Evolutionary conservation across 2,797 vertebrate species (phyloP), one percentile per base, ranked within the genome.

Genomic region (Melopsittacus undulatus): DNA sequence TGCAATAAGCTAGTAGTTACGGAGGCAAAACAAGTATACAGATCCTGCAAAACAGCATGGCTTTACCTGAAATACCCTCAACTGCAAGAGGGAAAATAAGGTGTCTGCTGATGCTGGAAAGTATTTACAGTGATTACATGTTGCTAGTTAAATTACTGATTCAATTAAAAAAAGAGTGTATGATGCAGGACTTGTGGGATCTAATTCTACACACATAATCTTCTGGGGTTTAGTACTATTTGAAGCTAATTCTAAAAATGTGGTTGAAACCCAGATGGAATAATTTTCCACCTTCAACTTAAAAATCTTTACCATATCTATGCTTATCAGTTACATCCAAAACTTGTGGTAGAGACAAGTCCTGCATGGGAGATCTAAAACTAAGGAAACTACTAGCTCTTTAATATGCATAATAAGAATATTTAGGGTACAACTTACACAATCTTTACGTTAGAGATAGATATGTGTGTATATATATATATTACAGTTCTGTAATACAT

Each of bases 351-450:
- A 83, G 59, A 76, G 46, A 49, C 30, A 66, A 90, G n/a, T 88
- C 74, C 80, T 91, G 66, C 76, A 13, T 14, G 43, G 38, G 36
- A 92, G 90, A 29, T 38, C 42, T 0, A 45, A 48, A 79, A 49
- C 29, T 52, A 42, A 76, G 59, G 68, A 49, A 86, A 45, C 27
- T 10, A 32, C 15, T 78, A 83, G 59, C 24, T 90, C 18, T 54
- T 89, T 72, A 81, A 40, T 72, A 72, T 26, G 38, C 75, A 66
- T 93, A 68, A 64, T n/a, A 91, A 83, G 29, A 81, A 59, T 87
- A 57, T 83, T 74, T 96, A 92, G 88, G 91, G 68, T 95, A 94
- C 93, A 94, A 92, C 90, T 93, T 95, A 79, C 87, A 90, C 67
- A 84, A 3, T 73, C 90, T 94, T 84, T 91, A 59, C 82, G 77